Evolutionary conservation across 2,113 vertebrate genomes (phyloP), one percentile per base, ranked within the genome.

Genomic region (Aldabrachelys gigantea): DNA sequence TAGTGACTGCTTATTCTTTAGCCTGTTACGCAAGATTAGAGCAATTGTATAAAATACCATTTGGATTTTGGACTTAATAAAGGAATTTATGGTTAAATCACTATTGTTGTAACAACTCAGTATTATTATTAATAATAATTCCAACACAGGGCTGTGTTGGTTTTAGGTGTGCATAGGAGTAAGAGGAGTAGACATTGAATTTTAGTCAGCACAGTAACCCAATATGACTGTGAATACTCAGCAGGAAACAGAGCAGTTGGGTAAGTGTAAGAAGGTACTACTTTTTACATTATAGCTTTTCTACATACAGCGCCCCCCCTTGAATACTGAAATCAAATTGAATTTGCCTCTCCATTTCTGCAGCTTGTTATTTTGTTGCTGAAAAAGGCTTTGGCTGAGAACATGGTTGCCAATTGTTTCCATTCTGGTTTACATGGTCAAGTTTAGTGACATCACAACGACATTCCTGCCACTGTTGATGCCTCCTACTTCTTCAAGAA

Each of bases 391-490:
- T 65, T 22, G 79, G 59, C 2, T 3, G 75, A 52, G 31, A 65
- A 65, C 31, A 41, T 8, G 11, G 21, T 35, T 90, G 54, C 41
- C 56, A 38, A 72, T 86, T 84, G 29, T 14, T 27, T 88, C n/a
- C 22, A 27, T 1, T 81, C 79, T 5, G 79, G 19, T 53, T 76
- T 90, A 76, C 85, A 85, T 41, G 38, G 38, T 24, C n/a, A 85
- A 17, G 11, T 72, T 11, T 21, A 19, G 27, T 24, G 16, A 22
- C 89, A 54, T 89, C 21, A 84, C 54, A 49, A 4, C 47, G 31
- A 75, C 27, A 52, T 1, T 5, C 76, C 12, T 0, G 4, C 86
- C 72, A 84, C 19, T 3, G 0, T 0, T 2, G 47, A 4, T 21
- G 2, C 3, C 57, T 21, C 87, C n/a, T 84, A 27, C 62, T 14